Percentiles rank a stretch among this genome's conserved stretches.
Evolutionary conservation across 2,113 vertebrate genomes (phyloP).

Genomic region (Cyprinus carpio): DNA sequence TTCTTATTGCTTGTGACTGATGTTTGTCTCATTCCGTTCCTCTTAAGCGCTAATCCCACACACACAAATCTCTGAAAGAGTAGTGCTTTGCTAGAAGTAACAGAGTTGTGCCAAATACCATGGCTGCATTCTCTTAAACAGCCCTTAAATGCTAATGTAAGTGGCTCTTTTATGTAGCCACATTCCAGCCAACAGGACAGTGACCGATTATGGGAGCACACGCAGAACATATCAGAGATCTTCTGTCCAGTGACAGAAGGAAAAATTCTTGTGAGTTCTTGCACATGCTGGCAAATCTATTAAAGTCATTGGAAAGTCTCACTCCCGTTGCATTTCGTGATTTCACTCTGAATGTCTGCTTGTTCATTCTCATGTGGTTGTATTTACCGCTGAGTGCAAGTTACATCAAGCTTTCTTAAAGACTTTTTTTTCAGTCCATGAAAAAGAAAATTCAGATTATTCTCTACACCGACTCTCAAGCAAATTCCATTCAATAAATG

Average conservation of each 20-base stretch:
- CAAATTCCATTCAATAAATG: conserved; percentile 22
- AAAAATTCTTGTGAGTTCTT: not conserved
- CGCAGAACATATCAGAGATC: conserved; percentile 12
- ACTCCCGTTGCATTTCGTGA: not conserved
- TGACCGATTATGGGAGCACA: not conserved
- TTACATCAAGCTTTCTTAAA: conserved; percentile 20
- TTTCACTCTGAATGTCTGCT: conserved; percentile 19
- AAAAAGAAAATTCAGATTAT: not conserved
- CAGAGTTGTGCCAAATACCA: conserved; percentile 66
- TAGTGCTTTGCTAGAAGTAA: conserved; percentile 67
- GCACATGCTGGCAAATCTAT: conserved; percentile 7
- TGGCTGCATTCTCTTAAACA: conserved; percentile 62
- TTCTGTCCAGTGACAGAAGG: not conserved
- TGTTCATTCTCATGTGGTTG: conserved; percentile 38
- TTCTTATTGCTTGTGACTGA: not conserved
- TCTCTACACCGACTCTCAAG: not conserved
- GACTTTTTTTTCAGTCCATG: not conserved
- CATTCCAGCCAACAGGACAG: conserved; percentile 17
- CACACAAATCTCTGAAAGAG: conserved; percentile 29
- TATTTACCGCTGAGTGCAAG: conserved; percentile 22
- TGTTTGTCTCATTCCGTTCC: conserved; percentile 13
- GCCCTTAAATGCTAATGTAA: conserved; percentile 55
- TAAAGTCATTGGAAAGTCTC: not conserved
- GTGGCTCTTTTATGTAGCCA: conserved; percentile 47
- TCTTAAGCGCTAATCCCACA: conserved; percentile 34